phyloP scores from a whole-genome alignment of 2,113 vertebrate species.

The Mus pahari region DNA sequence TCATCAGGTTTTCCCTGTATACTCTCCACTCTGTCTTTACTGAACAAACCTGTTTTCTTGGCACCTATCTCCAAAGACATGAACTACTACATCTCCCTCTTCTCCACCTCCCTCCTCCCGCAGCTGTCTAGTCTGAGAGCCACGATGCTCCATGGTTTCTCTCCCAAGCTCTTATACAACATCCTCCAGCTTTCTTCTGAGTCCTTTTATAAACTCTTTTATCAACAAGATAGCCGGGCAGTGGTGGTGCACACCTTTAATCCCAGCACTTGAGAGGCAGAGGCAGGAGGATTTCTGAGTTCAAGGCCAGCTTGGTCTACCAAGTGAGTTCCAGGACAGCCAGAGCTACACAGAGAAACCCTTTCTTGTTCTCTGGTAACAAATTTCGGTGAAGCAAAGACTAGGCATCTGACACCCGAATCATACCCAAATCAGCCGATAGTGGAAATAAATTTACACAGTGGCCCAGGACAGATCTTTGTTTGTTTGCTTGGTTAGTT shows the following conservation, averaged over 20 bases:
- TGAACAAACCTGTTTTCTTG: not conserved
- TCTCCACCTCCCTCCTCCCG: not conserved
- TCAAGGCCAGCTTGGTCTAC: no score
- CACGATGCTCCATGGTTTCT: fast-evolving
- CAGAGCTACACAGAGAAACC: no score
- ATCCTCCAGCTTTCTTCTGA: not conserved
- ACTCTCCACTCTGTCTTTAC: not conserved
- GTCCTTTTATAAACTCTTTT: not conserved
- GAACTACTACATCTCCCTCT: not conserved
- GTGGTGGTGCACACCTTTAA: no score
- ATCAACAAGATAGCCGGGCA: not conserved
- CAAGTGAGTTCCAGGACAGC: no score
- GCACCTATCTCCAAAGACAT: not conserved
- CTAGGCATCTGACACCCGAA: not conserved
- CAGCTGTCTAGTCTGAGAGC: not conserved
- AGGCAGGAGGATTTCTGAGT: no score
- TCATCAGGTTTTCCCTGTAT: not conserved
- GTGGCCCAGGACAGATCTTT: not conserved
- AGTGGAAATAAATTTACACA: not conserved
- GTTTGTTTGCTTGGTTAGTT: not conserved
- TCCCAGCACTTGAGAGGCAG: no score
- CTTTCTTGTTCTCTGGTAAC: not conserved
- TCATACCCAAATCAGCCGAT: not conserved
- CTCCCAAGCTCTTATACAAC: not conserved
- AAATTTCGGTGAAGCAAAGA: not conserved